These are phyloP conservation scores for Cerastis rubricosa DNA, from an alignment of 2,888 invertebrate genomes.

Conservation along the genomic window DNA sequence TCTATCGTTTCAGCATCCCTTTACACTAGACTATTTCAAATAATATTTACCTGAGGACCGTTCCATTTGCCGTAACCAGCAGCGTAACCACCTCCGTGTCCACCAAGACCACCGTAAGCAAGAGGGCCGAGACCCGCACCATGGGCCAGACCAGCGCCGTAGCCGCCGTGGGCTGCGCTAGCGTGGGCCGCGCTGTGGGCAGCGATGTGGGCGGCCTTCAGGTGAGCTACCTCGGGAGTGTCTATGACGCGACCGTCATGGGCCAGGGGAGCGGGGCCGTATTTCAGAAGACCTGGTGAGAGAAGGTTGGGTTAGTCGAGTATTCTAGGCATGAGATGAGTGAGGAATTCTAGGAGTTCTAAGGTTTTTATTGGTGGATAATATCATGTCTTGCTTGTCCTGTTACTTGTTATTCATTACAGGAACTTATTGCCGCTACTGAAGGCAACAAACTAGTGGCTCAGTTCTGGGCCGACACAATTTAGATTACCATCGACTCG, in stretches of 20 bases:
- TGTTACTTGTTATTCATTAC: too few relatives aligned
- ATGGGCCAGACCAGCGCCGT: slow-evolving; percentile 71
- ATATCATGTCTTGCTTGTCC: too few relatives aligned
- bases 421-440: too few relatives aligned
- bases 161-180: slow-evolving; percentile 74
- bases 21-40: background rate
- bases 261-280: slow-evolving; percentile 89
- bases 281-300: slow-evolving; percentile 86
- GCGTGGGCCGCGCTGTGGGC: slow-evolving; percentile 86
- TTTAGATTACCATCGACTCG: too few relatives aligned
- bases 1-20: background rate
- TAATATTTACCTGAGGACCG: slow-evolving; percentile 79
- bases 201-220: slow-evolving; percentile 90
- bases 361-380: background rate
- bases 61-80: slow-evolving; percentile 88
- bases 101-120: slow-evolving; percentile 70
- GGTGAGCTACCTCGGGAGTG: slow-evolving; percentile 90
- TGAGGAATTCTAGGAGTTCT: too few relatives aligned
- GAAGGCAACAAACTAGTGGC: too few relatives aligned
- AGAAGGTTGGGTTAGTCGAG: background rate
- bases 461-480: too few relatives aligned
- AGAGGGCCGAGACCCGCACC: slow-evolving; percentile 74
- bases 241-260: slow-evolving; percentile 89
- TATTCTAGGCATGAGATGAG: background rate
- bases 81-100: slow-evolving; percentile 76